Evolutionary conservation across 2,888 invertebrate species (phyloP), one percentile per base, ranked within the genome.

Genomic region (Muschampia plurimacula): DNA sequence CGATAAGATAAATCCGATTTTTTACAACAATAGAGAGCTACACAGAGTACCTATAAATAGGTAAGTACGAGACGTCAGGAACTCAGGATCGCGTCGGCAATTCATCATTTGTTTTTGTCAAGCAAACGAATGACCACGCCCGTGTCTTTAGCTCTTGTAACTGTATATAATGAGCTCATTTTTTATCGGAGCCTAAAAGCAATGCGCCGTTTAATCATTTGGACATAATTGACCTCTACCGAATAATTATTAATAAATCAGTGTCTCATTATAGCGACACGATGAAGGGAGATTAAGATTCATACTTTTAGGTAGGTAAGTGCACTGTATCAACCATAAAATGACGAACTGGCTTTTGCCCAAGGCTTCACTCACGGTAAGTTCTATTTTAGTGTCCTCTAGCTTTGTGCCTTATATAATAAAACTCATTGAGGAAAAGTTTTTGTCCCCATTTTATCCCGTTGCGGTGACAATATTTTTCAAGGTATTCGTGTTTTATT

Each of bases 61-160:
- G 83, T 82, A 84, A 82, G 79, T 76, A 83, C 77, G 77, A 67
- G 82, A 86, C 83, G 86, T 89, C 88, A 86, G 87, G 88, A 85
- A 82, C 83, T 83, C 79, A 84, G 83, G 84, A 86, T 82, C 81
- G 82, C 79, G 84, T 80, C 81, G 77, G 84, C 83, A 84, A 93
- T 92, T 86, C 84, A 91, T 93, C 91, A 90, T 86, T 81, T 64
- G 86, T 90, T 90, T 91, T 91, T 91, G 88, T 87, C 84, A 80
- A 82, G 78, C 75, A 76, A 77, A 84, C 80, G 77, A 84, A 84
- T 84, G 84, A 81, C 81, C 82, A 80, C 80, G 82, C 81, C 81
- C 80, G 83, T 78, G 78, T 79, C 77, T 83, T 84, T 82, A 82
- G 79, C 77, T 81, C 77, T 77, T 77, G 80, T 89, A 90, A 89